phyloP scores from a whole-genome alignment of 2,888 invertebrate genomes.

The Drosophila acutilabella region DNA sequence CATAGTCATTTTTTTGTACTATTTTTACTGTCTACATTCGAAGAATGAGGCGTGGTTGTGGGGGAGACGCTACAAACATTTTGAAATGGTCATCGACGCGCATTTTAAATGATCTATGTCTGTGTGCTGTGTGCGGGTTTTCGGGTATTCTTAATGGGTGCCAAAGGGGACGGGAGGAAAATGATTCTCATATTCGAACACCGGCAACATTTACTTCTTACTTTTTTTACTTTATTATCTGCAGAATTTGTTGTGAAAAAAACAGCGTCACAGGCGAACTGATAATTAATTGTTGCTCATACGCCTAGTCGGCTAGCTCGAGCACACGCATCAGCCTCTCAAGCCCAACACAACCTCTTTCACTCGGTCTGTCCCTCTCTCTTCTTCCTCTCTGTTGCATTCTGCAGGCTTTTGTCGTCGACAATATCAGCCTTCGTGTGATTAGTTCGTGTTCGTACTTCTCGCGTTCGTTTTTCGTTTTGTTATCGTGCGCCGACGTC shows the following conservation, averaged over 20 bases:
- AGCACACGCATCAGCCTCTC: constrained; percentile 31
- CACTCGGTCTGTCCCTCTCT: not conserved
- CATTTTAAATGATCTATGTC: constrained; percentile 82
- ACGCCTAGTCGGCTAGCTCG: constrained; percentile 62
- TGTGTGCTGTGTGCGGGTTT: constrained; percentile 22
- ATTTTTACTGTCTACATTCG: constrained; percentile 73
- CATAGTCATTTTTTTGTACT: constrained; percentile 57
- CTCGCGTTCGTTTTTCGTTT: constrained; percentile 57
- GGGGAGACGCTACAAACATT: constrained; percentile 61
- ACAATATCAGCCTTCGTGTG: constrained; percentile 73
- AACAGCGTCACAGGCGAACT: constrained; percentile 50
- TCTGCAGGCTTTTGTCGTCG: constrained; percentile 30
- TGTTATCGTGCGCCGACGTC: constrained; percentile 74
- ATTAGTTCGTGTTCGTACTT: constrained; percentile 41
- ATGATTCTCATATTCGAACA: constrained; percentile 15
- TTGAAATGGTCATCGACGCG: constrained; percentile 82
- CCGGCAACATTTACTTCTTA: constrained; percentile 8
- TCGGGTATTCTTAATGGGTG: constrained; percentile 53
- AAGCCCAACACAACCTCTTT: constrained; percentile 1
- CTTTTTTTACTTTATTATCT: constrained; percentile 55
- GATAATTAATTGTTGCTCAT: constrained; percentile 80
- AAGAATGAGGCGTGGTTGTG: constrained; percentile 47
- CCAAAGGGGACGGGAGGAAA: constrained; percentile 20
- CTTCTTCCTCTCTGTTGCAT: not conserved
- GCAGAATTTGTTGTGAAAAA: constrained; percentile 54